phyloP scores from a whole-genome alignment of 2,888 invertebrate genomes.

The Myopa testacea region DNA sequence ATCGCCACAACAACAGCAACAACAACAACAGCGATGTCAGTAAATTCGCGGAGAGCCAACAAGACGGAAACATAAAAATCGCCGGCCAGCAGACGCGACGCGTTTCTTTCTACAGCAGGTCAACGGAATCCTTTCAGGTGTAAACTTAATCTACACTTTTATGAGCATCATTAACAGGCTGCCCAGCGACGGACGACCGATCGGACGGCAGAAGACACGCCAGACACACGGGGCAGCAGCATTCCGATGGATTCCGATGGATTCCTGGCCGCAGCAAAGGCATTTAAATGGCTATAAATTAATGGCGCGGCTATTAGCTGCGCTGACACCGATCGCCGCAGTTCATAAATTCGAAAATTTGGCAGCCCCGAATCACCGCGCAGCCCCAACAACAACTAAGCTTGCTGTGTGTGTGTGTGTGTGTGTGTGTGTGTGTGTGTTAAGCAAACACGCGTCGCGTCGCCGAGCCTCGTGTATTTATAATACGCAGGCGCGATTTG shows the following conservation, averaged over 20 bases:
- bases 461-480: slow-evolving; percentile 18
- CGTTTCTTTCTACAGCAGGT: slow-evolving; percentile 7
- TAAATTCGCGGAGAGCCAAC: neutral
- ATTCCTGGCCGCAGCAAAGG: slow-evolving; percentile 38
- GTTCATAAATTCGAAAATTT: slow-evolving; percentile 36
- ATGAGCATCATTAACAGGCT: slow-evolving; percentile 48
- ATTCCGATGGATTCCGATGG: neutral
- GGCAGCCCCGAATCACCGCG: slow-evolving; percentile 30
- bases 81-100: neutral
- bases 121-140: slow-evolving; percentile 45
- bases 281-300: slow-evolving; percentile 51
- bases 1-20: slow-evolving; percentile 12
- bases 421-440: neutral
- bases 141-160: slow-evolving; percentile 51
- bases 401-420: neutral
- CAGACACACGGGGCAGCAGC: neutral
- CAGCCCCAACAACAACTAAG: neutral
- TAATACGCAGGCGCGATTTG: slow-evolving; percentile 4
- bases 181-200: slow-evolving; percentile 18
- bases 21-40: slow-evolving; percentile 9
- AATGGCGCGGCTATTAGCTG: slow-evolving; percentile 43
- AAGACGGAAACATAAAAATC: neutral
- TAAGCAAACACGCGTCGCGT: slow-evolving; percentile 3
- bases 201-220: neutral
- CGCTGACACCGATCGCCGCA: slow-evolving; percentile 26